Evolutionary conservation across 2,113 vertebrate species (phyloP).

Genomic region (Paramormyrops kingsleyae): DNA sequence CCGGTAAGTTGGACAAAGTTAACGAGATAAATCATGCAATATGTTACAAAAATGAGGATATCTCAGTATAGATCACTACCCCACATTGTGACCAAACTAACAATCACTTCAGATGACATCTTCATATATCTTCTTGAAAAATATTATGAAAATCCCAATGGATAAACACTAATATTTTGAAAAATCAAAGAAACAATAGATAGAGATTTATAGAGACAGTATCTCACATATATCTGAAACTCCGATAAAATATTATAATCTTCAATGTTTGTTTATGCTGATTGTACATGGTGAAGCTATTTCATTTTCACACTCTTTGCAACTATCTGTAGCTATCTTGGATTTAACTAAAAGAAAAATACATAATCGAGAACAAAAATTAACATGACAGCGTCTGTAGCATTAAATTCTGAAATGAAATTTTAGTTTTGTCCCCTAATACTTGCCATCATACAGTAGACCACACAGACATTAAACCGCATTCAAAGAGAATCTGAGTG

Average conservation of each 20-base stretch:
- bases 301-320: background rate
- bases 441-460: conserved; percentile 55
- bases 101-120: background rate
- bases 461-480: conserved; percentile 68
- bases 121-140: background rate
- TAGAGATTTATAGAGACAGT: background rate
- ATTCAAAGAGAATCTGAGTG: conserved; percentile 62
- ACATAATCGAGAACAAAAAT: background rate
- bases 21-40: background rate
- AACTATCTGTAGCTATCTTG: background rate
- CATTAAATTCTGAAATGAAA: background rate
- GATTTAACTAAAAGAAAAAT: background rate
- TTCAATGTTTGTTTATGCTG: background rate
- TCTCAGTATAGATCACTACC: background rate
- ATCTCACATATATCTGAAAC: background rate
- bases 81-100: background rate
- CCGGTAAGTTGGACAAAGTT: background rate
- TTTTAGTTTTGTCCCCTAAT: conserved; percentile 33
- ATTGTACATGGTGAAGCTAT: background rate
- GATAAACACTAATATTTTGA: background rate
- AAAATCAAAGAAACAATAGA: background rate
- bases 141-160: background rate
- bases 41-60: background rate
- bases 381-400: background rate
- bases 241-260: background rate